Evolutionary conservation across 2,797 vertebrate species (phyloP).

Genomic region (Cephalopachus bancanus): DNA sequence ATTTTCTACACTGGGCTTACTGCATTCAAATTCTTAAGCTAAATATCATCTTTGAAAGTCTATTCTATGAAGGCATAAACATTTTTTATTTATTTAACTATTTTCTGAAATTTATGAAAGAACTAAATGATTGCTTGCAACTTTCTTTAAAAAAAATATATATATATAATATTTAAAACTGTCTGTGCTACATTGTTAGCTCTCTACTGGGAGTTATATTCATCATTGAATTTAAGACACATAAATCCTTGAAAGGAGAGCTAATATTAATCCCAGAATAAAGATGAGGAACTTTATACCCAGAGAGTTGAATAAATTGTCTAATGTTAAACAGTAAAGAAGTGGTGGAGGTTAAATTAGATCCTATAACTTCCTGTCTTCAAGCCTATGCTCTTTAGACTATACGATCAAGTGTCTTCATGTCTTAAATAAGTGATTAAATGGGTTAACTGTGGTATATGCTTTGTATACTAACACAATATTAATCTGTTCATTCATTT

Average conservation of each 20-base stretch:
- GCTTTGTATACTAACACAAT: background rate
- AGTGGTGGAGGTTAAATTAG: background rate
- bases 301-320: background rate
- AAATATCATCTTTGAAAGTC: background rate
- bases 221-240: background rate
- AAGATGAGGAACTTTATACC: background rate
- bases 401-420: background rate
- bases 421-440: background rate
- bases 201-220: background rate
- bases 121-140: background rate
- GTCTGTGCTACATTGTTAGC: background rate
- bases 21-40: background rate
- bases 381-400: background rate
- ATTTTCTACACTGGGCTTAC: background rate
- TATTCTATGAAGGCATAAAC: background rate
- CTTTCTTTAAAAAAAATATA: background rate
- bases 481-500: background rate
- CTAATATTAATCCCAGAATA: background rate
- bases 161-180: no score
- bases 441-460: background rate
- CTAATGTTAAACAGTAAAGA: background rate
- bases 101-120: background rate
- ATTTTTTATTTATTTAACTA: background rate
- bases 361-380: background rate
- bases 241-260: background rate